Conservation (phyloP, 1,140 invertebrate genomes). For the Aphis craccivora region DNA sequence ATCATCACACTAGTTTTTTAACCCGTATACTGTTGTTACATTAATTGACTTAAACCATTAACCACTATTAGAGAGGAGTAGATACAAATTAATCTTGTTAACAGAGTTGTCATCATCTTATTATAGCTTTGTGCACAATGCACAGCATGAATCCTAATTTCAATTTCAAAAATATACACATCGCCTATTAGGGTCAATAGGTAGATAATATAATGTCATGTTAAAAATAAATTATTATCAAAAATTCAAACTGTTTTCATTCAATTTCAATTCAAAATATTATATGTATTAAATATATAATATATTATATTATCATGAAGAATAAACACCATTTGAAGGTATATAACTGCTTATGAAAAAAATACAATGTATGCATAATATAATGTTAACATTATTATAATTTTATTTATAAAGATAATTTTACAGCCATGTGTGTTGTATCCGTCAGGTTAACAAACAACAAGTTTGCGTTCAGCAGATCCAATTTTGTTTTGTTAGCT, state of each 20-base stretch:
- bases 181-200: background rate
- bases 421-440: background rate
- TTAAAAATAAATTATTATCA: background rate
- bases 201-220: background rate
- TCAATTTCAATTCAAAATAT: background rate
- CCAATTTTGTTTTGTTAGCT: background rate
- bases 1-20: background rate
- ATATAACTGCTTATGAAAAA: background rate
- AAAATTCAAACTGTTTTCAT: background rate
- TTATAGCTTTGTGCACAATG: background rate
- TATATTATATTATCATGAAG: background rate
- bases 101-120: background rate
- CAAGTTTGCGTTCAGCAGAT: background rate
- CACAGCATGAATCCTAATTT: background rate
- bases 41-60: constrained; percentile 4
- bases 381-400: background rate
- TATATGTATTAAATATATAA: background rate
- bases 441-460: background rate
- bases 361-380: background rate
- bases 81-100: constrained; percentile 6
- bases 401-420: background rate
- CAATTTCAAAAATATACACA: background rate
- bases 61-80: background rate
- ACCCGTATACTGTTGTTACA: background rate
- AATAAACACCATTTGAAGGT: background rate